phyloP scores from a whole-genome alignment of 2,888 invertebrate species.

The Diaphora mendica region DNA sequence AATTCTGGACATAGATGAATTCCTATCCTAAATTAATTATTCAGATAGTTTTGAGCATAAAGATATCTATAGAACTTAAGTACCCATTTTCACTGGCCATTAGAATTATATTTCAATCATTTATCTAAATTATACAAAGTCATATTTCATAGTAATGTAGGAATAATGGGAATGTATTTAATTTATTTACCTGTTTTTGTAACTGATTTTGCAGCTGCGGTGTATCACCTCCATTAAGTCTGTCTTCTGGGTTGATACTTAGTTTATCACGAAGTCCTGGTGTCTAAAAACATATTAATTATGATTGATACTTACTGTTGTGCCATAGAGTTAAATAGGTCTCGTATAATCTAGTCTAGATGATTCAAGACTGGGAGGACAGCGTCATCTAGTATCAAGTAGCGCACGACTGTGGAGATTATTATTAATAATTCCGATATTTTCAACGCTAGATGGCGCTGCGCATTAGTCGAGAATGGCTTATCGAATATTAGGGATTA shows the following conservation, averaged over 20 bases:
- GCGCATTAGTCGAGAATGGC: no score
- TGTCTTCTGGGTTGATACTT: constrained; percentile 97
- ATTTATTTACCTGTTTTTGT: constrained; percentile 87
- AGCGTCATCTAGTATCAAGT: no score
- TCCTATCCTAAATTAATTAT: no score
- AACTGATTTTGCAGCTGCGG: constrained; percentile 89
- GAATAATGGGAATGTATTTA: background rate
- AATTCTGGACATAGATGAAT: no score
- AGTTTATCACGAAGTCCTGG: constrained; percentile 96
- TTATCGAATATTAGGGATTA: no score
- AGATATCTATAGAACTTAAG: background rate
- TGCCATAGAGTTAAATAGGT: no score
- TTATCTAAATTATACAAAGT: background rate
- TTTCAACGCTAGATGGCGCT: no score
- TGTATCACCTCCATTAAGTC: constrained; percentile 89
- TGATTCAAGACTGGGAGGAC: no score
- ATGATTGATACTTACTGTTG: background rate
- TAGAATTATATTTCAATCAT: background rate
- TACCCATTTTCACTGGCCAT: background rate
- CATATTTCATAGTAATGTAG: background rate
- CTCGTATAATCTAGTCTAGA: no score
- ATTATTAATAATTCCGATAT: no score
- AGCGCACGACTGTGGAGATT: no score
- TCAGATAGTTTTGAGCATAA: no score
- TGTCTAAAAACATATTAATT: constrained; percentile 68